phyloP scores from a whole-genome alignment of 2,113 vertebrate genomes.

The Mirza zaza region DNA sequence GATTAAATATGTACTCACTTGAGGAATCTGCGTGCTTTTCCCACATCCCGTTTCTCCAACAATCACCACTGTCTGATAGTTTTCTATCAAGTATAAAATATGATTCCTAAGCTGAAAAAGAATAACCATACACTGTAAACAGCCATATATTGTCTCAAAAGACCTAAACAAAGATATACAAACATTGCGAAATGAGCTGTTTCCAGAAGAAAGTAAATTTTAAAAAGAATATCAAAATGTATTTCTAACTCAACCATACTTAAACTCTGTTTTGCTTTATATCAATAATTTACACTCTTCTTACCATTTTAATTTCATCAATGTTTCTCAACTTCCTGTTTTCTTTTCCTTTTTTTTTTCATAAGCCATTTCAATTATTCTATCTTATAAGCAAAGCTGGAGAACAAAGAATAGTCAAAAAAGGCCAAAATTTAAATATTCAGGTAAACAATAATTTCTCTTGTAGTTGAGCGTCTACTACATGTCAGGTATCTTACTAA shows the following conservation, averaged over 20 bases:
- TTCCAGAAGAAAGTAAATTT: conserved; percentile 16
- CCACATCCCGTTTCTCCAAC: conserved; percentile 98
- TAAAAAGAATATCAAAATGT: not conserved
- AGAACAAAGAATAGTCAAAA: not conserved
- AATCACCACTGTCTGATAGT: conserved; percentile 95
- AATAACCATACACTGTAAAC: conserved; percentile 17
- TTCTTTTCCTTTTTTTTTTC: not conserved
- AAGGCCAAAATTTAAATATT: conserved; percentile 18
- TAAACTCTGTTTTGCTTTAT: not conserved
- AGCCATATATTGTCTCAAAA: not conserved
- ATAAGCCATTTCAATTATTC: not conserved
- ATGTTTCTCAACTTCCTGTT: not conserved
- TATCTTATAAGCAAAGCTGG: not conserved
- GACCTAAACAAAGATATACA: conserved; percentile 31
- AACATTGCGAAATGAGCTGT: not conserved
- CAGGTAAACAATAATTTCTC: not conserved
- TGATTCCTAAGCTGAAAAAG: conserved; percentile 96
- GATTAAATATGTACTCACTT: conserved; percentile 84
- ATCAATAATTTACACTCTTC: not conserved
- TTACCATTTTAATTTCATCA: not conserved
- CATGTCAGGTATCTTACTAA: not conserved
- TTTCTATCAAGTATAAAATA: conserved; percentile 96
- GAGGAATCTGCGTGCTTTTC: conserved; percentile 97
- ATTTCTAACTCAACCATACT: not conserved
- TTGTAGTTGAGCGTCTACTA: not conserved